Base-by-base conservation (phyloP, 2,888 invertebrate genomes). In the Rhagonycha lutea region DNA sequence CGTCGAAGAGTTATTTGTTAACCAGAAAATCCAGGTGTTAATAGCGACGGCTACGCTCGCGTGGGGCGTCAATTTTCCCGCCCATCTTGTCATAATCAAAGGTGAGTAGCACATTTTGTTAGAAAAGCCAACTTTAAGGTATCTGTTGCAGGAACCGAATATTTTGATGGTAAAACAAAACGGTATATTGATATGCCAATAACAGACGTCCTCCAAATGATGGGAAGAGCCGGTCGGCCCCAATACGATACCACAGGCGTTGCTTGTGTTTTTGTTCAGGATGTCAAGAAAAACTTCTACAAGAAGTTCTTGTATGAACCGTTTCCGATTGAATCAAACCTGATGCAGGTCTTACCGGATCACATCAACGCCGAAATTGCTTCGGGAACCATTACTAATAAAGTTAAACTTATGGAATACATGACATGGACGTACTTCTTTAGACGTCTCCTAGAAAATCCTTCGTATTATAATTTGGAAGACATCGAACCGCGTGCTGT, bases 1-100 rank as follows among this genome's bases (percentile, higher is more conserved):
- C 2, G 96, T 97, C 0, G 99, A 99, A 86, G 96, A 98, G 85
- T 89, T 99, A 67, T 99, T 98, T 87, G 94, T 97, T 29, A 95
- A 96, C 87, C 95, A 96, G 82, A 98, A 97, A 87, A 99, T 99
- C 86, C 98, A 98, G 91, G 93, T 99, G 4, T 89, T 99, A 23
- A 95, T 99, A 79, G 97, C 99, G 74, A 99, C 99, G 0, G 97
- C 98, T 4, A 99, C 99, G 0, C 88, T 99, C 47, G 99, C 99
- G 0, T 99, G 99, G 99, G 99, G 99, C 47, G 98, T 99, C 8
- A 99, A 99, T 89, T 95, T 99, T 85, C 99, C 99, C 1, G 99
- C 99, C 0, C 98, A 99, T 88, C 88, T 98, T 69, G 98, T 99
- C 0, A 94, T 99, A n/a, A 94, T 99, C 81, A 99, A 99, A 88